Evolutionary conservation across 2,888 invertebrate genomes (phyloP).

Genomic region (Syrphus vitripennis): DNA sequence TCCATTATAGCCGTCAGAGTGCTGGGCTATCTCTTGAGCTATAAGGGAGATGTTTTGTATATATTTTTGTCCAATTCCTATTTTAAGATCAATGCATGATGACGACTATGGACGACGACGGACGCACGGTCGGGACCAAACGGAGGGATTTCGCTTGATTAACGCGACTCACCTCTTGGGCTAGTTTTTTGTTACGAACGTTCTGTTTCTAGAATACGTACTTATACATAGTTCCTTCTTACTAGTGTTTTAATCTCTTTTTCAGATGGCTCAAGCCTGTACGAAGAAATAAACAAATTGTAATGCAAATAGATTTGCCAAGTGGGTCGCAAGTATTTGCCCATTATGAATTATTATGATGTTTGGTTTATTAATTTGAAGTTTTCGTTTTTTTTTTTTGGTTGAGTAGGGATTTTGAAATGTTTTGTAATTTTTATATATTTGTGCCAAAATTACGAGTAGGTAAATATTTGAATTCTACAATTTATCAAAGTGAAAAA

Average conservation of each 20-base stretch:
- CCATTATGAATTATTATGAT: neutral
- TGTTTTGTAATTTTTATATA: too few relatives aligned
- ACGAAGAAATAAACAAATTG: slow-evolving; percentile 13
- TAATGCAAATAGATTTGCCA: slow-evolving; percentile 19
- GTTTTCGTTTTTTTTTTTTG: too few relatives aligned
- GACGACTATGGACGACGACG: neutral
- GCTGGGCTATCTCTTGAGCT: neutral
- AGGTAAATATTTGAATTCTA: too few relatives aligned
- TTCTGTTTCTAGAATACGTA: neutral
- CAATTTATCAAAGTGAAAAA: too few relatives aligned
- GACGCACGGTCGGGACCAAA: too few relatives aligned
- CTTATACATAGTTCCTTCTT: neutral
- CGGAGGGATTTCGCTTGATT: slow-evolving; percentile 28
- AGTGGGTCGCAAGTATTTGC: slow-evolving; percentile 17
- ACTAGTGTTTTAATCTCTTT: slow-evolving; percentile 11
- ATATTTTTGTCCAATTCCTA: slow-evolving; percentile 17
- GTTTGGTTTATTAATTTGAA: neutral
- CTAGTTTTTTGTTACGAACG: neutral
- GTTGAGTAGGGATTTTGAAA: too few relatives aligned
- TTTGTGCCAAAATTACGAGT: too few relatives aligned
- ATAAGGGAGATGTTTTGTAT: neutral
- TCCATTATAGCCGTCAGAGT: neutral
- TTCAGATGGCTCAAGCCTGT: slow-evolving; percentile 34
- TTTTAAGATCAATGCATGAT: slow-evolving; percentile 19
- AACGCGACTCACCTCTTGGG: slow-evolving; percentile 40